Percentiles rank a stretch among this genome's conserved stretches.
These are phyloP conservation scores for Stenodema calcarata DNA, from an alignment of 2,888 invertebrate genomes.

Conservation along the genomic window DNA sequence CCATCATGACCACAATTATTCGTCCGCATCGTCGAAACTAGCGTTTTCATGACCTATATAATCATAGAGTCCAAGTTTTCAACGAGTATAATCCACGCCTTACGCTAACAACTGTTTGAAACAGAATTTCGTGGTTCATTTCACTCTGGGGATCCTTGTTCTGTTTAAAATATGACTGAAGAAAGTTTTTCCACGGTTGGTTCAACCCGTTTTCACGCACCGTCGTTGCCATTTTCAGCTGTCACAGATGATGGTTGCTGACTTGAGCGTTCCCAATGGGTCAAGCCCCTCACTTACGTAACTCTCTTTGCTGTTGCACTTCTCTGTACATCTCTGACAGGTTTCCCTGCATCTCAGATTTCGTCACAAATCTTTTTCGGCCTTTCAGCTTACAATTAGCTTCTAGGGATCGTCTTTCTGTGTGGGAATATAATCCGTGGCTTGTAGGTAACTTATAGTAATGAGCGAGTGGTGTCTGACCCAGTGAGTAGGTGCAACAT, in stretches of 20 bases:
- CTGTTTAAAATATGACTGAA: background rate
- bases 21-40: too few species aligned
- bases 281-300: background rate
- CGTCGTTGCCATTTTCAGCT: background rate
- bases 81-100: too few species aligned
- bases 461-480: too few species aligned
- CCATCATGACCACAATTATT: too few species aligned
- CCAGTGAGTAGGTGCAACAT: too few species aligned
- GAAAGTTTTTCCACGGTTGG: background rate
- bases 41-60: too few species aligned
- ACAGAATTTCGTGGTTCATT: background rate
- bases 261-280: background rate
- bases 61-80: too few species aligned
- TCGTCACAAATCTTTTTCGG: background rate
- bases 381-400: background rate
- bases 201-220: background rate
- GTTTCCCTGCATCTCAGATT: background rate
- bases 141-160: background rate
- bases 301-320: background rate
- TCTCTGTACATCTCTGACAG: background rate
- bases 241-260: background rate
- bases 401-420: background rate
- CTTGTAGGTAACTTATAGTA: background rate
- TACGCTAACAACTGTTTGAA: too few species aligned
- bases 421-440: background rate